Percentiles rank a stretch among this genome's conserved stretches.
Conservation (phyloP, 2,888 invertebrate species). For the Nomada goodeniana region DNA sequence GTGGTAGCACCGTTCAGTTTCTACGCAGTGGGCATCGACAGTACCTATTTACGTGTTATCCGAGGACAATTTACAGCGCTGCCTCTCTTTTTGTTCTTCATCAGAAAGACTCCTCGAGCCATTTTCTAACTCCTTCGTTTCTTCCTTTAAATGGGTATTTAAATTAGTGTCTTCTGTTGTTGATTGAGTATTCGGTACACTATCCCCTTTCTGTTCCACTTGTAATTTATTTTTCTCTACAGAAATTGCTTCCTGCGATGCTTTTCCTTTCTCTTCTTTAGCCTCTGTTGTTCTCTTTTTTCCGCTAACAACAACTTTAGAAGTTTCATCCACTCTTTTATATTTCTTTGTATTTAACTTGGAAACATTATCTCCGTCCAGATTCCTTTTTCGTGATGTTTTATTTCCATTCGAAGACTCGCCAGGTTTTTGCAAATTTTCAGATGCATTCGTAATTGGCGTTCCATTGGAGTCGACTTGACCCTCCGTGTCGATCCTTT, state of each 20-base stretch:
- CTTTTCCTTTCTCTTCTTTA: not conserved
- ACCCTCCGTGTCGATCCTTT: slow-evolving; percentile 45
- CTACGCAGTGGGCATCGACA: slow-evolving; percentile 18
- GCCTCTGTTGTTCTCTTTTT: not conserved
- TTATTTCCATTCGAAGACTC: not conserved
- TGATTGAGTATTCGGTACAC: not conserved
- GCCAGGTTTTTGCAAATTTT: not conserved
- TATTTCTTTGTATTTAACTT: slow-evolving; percentile 8
- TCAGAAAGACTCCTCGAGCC: slow-evolving; percentile 32
- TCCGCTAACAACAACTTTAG: not conserved
- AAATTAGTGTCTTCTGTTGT: not conserved
- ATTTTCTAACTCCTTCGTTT: not conserved
- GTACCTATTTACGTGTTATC: slow-evolving; percentile 59
- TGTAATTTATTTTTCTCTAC: not conserved
- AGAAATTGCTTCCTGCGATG: not conserved
- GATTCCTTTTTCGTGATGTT: slow-evolving; percentile 23
- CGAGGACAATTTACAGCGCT: slow-evolving; percentile 37
- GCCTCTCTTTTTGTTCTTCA: slow-evolving; percentile 28
- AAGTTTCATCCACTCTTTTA: not conserved
- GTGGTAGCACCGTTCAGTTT: slow-evolving; percentile 54
- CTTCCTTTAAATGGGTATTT: not conserved
- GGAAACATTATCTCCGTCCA: not conserved
- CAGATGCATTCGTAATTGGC: not conserved
- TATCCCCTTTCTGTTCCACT: not conserved
- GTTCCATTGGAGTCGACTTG: not conserved